Conservation (phyloP, 2,797 vertebrate genomes). For the Girardinus metallicus region DNA sequence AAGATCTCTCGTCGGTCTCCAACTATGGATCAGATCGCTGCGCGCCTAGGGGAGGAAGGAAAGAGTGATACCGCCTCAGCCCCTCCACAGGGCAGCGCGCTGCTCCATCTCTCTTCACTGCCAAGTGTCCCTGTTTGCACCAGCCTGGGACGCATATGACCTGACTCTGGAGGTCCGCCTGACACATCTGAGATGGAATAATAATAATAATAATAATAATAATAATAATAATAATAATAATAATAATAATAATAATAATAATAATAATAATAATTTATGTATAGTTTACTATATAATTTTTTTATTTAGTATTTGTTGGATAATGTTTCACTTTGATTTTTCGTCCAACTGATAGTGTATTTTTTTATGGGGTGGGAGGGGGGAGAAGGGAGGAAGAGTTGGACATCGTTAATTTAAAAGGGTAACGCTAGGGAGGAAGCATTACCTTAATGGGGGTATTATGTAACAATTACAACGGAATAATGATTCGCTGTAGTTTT, state of each 20-base stretch:
- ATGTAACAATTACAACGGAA: no score
- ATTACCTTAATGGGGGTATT: no score
- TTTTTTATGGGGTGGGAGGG: no score
- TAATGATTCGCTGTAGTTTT: background rate
- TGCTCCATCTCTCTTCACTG: conserved; percentile 53
- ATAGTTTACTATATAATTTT: no score
- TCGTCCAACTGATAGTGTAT: background rate
- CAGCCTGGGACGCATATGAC: background rate
- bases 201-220: background rate
- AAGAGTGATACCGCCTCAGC: conserved; percentile 60
- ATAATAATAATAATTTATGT: no score
- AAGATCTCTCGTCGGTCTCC: conserved; percentile 42
- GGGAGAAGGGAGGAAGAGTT: no score
- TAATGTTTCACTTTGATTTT: background rate
- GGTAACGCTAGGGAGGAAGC: no score
- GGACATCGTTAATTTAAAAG: no score
- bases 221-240: background rate
- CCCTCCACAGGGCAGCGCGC: conserved; percentile 61
- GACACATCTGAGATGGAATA: background rate
- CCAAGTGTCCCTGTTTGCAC: background rate
- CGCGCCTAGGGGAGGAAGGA: conserved; percentile 60
- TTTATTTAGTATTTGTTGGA: background rate
- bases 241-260: background rate
- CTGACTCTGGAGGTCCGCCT: background rate
- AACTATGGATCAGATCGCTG: conserved; percentile 52